These are phyloP conservation scores for Eucera pruinosa DNA, from an alignment of 2,888 invertebrate species.

Conservation along the genomic window DNA sequence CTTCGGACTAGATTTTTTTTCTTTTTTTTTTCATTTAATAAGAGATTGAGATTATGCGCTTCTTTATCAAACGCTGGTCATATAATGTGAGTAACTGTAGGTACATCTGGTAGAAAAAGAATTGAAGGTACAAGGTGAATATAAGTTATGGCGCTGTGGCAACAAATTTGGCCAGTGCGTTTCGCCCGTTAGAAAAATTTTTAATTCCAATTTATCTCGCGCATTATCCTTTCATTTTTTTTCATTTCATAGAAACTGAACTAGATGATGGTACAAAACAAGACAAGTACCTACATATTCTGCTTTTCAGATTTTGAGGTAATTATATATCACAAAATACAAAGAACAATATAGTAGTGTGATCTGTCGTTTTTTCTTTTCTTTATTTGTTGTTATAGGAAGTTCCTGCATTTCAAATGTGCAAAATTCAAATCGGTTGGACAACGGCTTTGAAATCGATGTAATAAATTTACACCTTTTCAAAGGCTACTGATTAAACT, in stretches of 20 bases:
- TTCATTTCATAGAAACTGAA: conserved; percentile 29
- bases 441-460: conserved; percentile 18
- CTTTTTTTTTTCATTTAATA: conserved; percentile 60
- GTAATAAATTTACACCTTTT: conserved; percentile 17
- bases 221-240: conserved; percentile 12
- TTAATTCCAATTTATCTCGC: conserved; percentile 27
- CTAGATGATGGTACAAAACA: conserved; percentile 39
- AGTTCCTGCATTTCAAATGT: conserved; percentile 28
- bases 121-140: conserved; percentile 71
- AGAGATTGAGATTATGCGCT: conserved; percentile 68
- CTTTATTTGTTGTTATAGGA: conserved; percentile 15
- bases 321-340: conserved; percentile 54
- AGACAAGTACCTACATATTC: conserved; percentile 43
- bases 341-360: conserved; percentile 43
- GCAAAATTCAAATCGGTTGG: conserved; percentile 38
- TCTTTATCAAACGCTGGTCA: conserved; percentile 72
- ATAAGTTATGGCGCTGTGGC: conserved; percentile 53
- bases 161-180: conserved; percentile 64
- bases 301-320: conserved; percentile 47
- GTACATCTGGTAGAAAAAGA: conserved; percentile 72
- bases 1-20: conserved; percentile 75
- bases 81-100: conserved; percentile 73
- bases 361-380: too few relatives aligned
- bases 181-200: conserved; percentile 46
- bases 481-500: conserved; percentile 25